Evolutionary conservation across 2,888 invertebrate species (phyloP).

Genomic region (Uloborus plumipes): DNA sequence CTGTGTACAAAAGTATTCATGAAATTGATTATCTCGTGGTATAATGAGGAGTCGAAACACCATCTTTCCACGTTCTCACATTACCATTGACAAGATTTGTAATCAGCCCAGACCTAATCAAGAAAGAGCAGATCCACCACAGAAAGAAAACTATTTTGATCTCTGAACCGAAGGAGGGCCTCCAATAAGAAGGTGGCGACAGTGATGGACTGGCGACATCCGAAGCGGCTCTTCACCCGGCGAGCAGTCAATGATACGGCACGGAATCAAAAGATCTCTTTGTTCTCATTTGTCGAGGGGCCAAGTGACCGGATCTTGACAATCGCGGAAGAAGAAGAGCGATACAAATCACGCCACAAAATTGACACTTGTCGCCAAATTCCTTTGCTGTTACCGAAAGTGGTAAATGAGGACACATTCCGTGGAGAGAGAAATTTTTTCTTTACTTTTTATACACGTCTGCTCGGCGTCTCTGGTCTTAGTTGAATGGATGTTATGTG

Average conservation of each 20-base stretch:
- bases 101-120: too few species aligned
- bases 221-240: slow-evolving; percentile 31
- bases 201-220: slow-evolving; percentile 35
- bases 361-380: slow-evolving; percentile 18
- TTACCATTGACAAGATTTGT: too few species aligned
- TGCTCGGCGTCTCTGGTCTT: too few species aligned
- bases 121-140: too few species aligned
- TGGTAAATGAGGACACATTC: too few species aligned
- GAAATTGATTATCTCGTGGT: too few species aligned
- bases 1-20: too few species aligned
- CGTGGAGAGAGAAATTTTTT: too few species aligned
- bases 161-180: slow-evolving; percentile 4
- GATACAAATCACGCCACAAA: slow-evolving; percentile 17
- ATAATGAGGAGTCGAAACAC: too few species aligned
- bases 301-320: slow-evolving; percentile 33
- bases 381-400: not conserved
- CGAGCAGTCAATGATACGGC: slow-evolving; percentile 37
- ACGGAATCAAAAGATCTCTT: slow-evolving; percentile 48
- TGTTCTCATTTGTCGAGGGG: slow-evolving; percentile 43
- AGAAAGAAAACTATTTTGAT: slow-evolving; percentile 15
- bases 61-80: too few species aligned
- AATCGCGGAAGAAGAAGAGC: slow-evolving; percentile 17
- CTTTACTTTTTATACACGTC: too few species aligned
- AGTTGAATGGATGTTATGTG: too few species aligned
- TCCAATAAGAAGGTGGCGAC: slow-evolving; percentile 28